Base-by-base conservation (phyloP, 2,888 invertebrate species). In the Lottia scabra region DNA sequence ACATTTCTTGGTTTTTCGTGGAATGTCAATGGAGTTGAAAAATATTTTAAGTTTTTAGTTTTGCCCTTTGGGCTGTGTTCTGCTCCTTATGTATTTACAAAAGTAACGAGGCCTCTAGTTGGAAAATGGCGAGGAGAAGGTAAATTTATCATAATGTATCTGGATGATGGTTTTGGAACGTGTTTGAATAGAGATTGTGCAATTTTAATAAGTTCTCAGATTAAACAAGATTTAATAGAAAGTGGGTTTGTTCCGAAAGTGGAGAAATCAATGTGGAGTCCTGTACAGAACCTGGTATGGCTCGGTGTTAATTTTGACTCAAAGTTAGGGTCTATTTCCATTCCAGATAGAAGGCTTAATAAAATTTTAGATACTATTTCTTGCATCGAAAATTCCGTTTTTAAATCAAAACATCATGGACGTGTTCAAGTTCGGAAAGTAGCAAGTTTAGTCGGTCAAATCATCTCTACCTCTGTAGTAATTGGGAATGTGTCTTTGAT, bases 381-480 rank as follows among this genome's bases (percentile, higher is more conserved):
- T 10, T n/a, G 23, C 13, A 56, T 56, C 6, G 23, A 56, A 23
- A 19, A 23, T 56, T 56, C 19, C 19, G 19, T 56, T 2, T 23
- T 56, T 56, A 19, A 19, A 56, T 56, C 56, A n/a, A 56, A 6
- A 15, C 0, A 56, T 56, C 56, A 0, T 56, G 56, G 23, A 13
- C 19, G 56, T 19, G 12, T 56, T 23, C 56, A 56, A 10, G 56
- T 23, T 12, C 19, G 56, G n/a, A 56, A 56, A 56, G 4, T 56
- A 23, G 10, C 12, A 23, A 56, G 8, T 2, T 56, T 56, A 23
- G 56, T 8, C 2, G 56, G 56, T n/a, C 56, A 19, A 23, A 44
- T 75, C 5, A 72, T 77, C 65, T 77, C 75, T 12, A 70, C 73
- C 73, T 43, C 63, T 12, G 56, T 77, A n/a, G 75, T 75, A 16